Evolutionary conservation across 2,888 invertebrate genomes (phyloP).

Genomic region (Luffia ferchaultella): DNA sequence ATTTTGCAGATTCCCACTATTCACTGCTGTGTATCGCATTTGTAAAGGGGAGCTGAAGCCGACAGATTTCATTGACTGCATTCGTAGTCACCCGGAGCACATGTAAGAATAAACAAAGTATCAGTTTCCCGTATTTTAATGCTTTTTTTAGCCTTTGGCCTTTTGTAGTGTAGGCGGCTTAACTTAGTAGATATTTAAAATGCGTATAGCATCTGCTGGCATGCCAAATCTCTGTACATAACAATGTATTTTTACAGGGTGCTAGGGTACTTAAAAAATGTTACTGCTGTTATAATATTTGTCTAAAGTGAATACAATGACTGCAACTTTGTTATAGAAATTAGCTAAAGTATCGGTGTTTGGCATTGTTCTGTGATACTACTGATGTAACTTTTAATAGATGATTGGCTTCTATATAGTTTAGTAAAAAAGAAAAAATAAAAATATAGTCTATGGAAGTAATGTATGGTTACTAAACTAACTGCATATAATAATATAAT

Average conservation of each 20-base stretch:
- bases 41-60: constrained; percentile 85
- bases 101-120: constrained; percentile 74
- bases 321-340: constrained; percentile 3
- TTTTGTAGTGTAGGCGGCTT: background rate
- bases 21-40: constrained; percentile 94
- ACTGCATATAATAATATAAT: too few species aligned
- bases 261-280: constrained; percentile 39
- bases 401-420: too few species aligned
- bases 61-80: constrained; percentile 86
- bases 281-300: background rate
- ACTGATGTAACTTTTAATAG: too few species aligned
- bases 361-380: too few species aligned
- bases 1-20: constrained; percentile 88
- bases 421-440: too few species aligned
- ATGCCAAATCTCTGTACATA: constrained; percentile 26
- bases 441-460: too few species aligned
- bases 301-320: constrained; percentile 2
- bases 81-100: constrained; percentile 96
- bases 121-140: background rate
- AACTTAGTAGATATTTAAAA: background rate
- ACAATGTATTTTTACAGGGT: constrained; percentile 49
- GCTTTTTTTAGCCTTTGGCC: background rate
- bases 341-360: too few species aligned
- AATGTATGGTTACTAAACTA: too few species aligned
- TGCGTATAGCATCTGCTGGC: background rate